phyloP scores from a whole-genome alignment of 2,888 invertebrate genomes.

The Alloplasta piceator region DNA sequence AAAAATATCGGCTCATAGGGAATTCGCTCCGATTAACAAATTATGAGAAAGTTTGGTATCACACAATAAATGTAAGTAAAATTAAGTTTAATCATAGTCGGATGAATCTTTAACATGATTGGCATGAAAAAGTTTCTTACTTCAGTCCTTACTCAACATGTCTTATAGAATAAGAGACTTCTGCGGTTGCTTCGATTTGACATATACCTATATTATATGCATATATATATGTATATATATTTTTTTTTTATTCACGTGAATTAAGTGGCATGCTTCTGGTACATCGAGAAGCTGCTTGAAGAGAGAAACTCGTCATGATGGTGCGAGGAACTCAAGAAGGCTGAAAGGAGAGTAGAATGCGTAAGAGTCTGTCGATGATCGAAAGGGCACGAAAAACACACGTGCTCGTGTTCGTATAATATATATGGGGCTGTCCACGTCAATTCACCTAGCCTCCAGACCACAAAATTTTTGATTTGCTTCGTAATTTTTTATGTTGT shows the following conservation, averaged over 20 bases:
- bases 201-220: not conserved
- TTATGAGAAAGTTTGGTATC: too few species aligned
- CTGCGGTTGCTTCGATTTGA: slow-evolving; percentile 28
- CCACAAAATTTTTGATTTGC: too few species aligned
- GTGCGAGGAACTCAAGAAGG: slow-evolving; percentile 35
- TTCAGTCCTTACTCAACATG: not conserved
- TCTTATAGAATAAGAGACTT: not conserved
- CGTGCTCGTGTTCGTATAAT: slow-evolving; percentile 27
- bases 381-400: slow-evolving; percentile 31
- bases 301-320: slow-evolving; percentile 15
- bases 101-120: not conserved
- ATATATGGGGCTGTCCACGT: too few species aligned
- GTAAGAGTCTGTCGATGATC: slow-evolving; percentile 40
- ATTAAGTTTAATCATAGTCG: not conserved
- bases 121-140: not conserved
- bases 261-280: slow-evolving; percentile 54
- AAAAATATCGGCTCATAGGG: too few species aligned
- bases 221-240: not conserved
- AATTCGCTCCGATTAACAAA: too few species aligned
- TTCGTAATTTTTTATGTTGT: too few species aligned
- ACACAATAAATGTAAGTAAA: too few species aligned
- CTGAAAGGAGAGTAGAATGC: slow-evolving; percentile 46
- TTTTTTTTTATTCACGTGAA: slow-evolving; percentile 10
- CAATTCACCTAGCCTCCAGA: too few species aligned
- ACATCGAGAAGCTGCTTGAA: slow-evolving; percentile 31